These are phyloP conservation scores for Alloplasta piceator DNA, from an alignment of 2,888 invertebrate species.

Conservation along the genomic window DNA sequence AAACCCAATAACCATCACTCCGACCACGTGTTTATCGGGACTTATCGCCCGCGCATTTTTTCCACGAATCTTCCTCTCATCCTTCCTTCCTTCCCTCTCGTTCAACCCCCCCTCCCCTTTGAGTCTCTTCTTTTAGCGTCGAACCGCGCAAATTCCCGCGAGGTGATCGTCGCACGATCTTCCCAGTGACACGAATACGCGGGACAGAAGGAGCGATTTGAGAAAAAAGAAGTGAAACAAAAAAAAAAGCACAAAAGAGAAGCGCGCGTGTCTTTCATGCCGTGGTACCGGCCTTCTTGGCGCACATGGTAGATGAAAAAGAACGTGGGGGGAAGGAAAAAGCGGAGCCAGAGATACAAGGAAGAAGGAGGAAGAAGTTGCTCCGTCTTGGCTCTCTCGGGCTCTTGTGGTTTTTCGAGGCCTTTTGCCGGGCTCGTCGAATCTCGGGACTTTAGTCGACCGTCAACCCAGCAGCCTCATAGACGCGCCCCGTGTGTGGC, in stretches of 20 bases:
- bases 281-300: slow-evolving; percentile 47
- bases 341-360: slow-evolving; percentile 29
- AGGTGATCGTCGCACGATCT: slow-evolving; percentile 56
- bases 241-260: slow-evolving; percentile 33
- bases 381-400: slow-evolving; percentile 28
- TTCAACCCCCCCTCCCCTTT: no score
- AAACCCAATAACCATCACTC: no score
- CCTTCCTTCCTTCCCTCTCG: no score
- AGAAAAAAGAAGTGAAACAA: background rate
- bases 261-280: slow-evolving; percentile 51
- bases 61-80: no score
- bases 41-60: no score
- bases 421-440: slow-evolving; percentile 56
- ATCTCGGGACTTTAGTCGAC: slow-evolving; percentile 64
- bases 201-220: background rate
- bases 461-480: slow-evolving; percentile 65
- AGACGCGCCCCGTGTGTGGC: slow-evolving; percentile 58
- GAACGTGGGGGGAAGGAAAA: slow-evolving; percentile 43
- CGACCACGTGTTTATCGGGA: no score
- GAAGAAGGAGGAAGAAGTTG: slow-evolving; percentile 32
- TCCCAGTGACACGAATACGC: no score
- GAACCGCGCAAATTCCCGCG: slow-evolving; percentile 21
- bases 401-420: slow-evolving; percentile 42
- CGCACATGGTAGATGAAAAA: slow-evolving; percentile 38
- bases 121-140: no score